Evolutionary conservation across 2,113 vertebrate species (phyloP), one percentile per base, ranked within the genome.

Genomic region (Pica pica): DNA sequence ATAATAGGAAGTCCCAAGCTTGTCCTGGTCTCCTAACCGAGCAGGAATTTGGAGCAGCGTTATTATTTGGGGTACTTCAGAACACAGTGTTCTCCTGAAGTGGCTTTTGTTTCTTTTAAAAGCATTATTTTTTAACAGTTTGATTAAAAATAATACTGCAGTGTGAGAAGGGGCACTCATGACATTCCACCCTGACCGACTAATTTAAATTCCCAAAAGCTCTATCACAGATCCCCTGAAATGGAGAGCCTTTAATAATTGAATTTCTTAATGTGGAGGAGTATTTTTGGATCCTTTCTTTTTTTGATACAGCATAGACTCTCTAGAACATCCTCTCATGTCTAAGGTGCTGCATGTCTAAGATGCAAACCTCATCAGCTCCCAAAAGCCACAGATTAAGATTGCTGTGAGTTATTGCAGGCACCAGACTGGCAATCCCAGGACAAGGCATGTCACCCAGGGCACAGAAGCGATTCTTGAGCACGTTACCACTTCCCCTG

Each of bases 101-200:
- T 73, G 61, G 16, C 24, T 81, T 87, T 91, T 93, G 46, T 87
- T 90, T 83, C 90, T 90, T 95, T 96, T 86, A 80, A 87, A 92
- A 92, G 68, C 68, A 67, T 83, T 77, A 41, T 74, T 90, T 91
- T 64, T 87, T 61, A 90, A 88, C 55, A 60, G 26, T n/a, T 80
- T 83, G 71, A 83, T 86, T 90, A 83, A 93, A 94, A 92, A 83
- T 94, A 86, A 50, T 24, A 49, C 18, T 33, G 16, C 50, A 76
- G 71, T 50, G 31, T 69, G 26, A 87, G 70, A 77, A 85, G 53
- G 31, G 53, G 49, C 41, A 61, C 59, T 80, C 65, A 46, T 31
- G 67, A 37, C 67, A 64, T 2, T 10, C 11, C 53, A 78, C 63
- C 31, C 42, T 69, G 55, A 69, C 33, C 53, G 64, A 35, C 75